Evolutionary conservation across 2,888 invertebrate genomes (phyloP).

Genomic region (Eremobia ochroleuca): DNA sequence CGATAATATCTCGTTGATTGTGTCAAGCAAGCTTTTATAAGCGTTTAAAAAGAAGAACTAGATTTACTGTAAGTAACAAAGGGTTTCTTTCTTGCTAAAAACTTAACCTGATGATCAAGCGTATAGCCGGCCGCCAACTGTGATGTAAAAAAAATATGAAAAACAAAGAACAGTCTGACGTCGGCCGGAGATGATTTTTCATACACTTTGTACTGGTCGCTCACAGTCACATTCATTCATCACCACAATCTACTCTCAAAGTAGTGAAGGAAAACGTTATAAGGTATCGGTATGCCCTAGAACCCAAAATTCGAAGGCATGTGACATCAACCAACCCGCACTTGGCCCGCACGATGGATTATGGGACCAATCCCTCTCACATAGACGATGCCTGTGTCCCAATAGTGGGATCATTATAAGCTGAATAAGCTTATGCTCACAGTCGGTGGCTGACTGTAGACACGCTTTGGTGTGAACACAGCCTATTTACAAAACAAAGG

Average conservation of each 20-base stretch:
- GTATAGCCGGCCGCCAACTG: neutral
- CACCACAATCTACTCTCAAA: no score
- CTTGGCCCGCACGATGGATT: neutral
- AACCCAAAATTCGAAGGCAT: neutral
- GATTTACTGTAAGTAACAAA: conserved; percentile 6
- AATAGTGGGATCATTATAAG: neutral
- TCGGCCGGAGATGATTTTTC: neutral
- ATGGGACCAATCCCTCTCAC: neutral
- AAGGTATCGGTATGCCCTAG: no score
- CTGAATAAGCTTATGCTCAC: no score
- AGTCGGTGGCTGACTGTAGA: neutral
- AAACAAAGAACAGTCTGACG: neutral
- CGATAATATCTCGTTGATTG: no score
- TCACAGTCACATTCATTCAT: no score
- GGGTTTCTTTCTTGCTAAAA: conserved; percentile 13
- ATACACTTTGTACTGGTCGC: no score
- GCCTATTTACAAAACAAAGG: neutral
- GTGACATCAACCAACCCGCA: neutral
- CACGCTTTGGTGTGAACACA: neutral
- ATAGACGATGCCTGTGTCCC: neutral
- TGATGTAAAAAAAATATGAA: neutral
- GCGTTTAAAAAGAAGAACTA: neutral
- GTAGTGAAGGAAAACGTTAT: no score
- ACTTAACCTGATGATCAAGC: neutral
- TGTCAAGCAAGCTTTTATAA: neutral